These are phyloP conservation scores for Antheraea pernyi DNA, from an alignment of 1,140 invertebrate genomes.

Conservation along the genomic window DNA sequence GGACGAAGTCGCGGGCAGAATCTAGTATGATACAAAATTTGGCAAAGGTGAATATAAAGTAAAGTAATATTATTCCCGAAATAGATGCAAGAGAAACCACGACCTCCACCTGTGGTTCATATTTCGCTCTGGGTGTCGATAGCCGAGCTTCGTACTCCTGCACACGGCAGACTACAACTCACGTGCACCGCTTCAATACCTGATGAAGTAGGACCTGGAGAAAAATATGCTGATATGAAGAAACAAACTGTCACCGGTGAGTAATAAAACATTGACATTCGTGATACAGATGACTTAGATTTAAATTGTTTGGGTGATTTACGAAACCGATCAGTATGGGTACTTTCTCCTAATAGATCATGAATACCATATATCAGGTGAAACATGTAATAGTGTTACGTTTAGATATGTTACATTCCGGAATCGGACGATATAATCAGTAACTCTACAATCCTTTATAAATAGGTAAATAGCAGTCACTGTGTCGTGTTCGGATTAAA, in stretches of 20 bases:
- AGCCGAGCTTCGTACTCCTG: slow-evolving; percentile 81
- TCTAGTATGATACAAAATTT: background rate
- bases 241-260: slow-evolving; percentile 77
- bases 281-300: too few relatives aligned
- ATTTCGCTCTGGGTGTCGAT: slow-evolving; percentile 74
- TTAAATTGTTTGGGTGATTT: too few relatives aligned
- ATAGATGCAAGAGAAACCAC: slow-evolving; percentile 59
- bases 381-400: too few relatives aligned
- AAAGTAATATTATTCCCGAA: background rate
- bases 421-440: too few relatives aligned
- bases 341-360: too few relatives aligned
- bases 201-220: slow-evolving; percentile 72
- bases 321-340: too few relatives aligned
- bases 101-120: slow-evolving; percentile 44
- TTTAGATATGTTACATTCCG: too few relatives aligned
- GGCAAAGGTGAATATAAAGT: background rate
- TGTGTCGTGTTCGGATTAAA: too few relatives aligned
- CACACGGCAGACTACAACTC: slow-evolving; percentile 81
- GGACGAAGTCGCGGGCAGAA: too few relatives aligned
- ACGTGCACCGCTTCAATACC: slow-evolving; percentile 85
- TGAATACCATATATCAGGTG: too few relatives aligned
- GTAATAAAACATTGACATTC: slow-evolving; percentile 11
- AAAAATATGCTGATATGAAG: slow-evolving; percentile 70
- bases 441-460: too few relatives aligned
- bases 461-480: too few relatives aligned